These are phyloP conservation scores for Harpagifer antarcticus DNA, from an alignment of 2,797 vertebrate genomes.

Conservation along the genomic window DNA sequence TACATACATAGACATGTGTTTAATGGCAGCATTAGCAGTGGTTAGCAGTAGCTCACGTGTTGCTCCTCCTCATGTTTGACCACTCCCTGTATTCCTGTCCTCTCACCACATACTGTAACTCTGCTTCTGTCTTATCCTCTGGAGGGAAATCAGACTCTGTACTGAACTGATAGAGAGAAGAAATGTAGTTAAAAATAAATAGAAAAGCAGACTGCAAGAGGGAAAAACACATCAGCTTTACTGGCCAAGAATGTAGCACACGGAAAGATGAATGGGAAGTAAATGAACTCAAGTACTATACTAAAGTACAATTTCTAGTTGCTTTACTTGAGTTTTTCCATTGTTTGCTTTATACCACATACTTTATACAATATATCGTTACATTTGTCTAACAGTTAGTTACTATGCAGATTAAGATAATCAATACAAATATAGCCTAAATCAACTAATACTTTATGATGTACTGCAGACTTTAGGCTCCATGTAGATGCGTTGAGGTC, in stretches of 20 bases:
- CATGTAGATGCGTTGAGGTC: not conserved
- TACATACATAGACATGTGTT: not conserved
- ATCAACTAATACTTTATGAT: too few species aligned
- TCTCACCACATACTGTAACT: slow-evolving; percentile 8
- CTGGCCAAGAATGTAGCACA: not conserved
- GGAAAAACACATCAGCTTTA: not conserved
- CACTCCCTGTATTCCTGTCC: slow-evolving; percentile 64
- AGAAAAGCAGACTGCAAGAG: not conserved
- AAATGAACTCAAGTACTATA: too few species aligned
- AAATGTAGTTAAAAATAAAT: not conserved
- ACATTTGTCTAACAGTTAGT: too few species aligned
- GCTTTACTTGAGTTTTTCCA: too few species aligned
- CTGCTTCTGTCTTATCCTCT: not conserved
- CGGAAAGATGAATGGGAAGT: too few species aligned
- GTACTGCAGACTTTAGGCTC: not conserved
- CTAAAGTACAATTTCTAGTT: too few species aligned
- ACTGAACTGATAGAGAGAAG: not conserved
- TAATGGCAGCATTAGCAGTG: not conserved
- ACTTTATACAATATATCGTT: too few species aligned
- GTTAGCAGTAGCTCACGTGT: slow-evolving; percentile 44
- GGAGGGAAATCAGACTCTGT: slow-evolving; percentile 6
- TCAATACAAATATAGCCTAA: too few species aligned
- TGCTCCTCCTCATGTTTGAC: slow-evolving; percentile 59
- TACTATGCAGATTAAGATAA: too few species aligned
- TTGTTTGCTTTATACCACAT: too few species aligned